Conservation (phyloP, 2,888 invertebrate genomes). For the Amorpha juglandis region DNA sequence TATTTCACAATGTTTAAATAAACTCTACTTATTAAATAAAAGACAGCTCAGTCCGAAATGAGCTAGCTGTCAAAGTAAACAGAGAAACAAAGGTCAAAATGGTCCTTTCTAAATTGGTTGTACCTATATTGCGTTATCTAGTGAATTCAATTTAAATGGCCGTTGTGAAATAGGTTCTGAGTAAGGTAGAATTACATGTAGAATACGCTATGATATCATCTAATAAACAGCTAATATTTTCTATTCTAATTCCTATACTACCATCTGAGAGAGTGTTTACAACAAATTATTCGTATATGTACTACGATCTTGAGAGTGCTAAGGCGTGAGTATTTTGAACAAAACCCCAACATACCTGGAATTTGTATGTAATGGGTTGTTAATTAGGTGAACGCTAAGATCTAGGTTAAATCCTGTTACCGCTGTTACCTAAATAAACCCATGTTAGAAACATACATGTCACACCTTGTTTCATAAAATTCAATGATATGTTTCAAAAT, state of each 20-base stretch:
- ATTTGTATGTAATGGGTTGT: background rate
- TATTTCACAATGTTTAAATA: too few relatives aligned
- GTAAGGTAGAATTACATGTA: background rate
- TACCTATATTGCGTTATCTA: too few relatives aligned
- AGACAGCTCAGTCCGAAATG: too few relatives aligned
- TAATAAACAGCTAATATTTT: background rate
- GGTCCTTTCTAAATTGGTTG: too few relatives aligned
- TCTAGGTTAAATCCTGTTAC: background rate
- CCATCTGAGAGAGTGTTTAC: background rate
- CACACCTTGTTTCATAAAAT: background rate
- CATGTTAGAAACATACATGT: background rate
- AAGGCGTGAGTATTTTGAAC: conserved; percentile 6
- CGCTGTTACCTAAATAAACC: conserved; percentile 4
- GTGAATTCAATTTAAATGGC: too few relatives aligned
- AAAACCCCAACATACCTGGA: background rate
- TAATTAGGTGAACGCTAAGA: background rate
- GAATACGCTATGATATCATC: background rate
- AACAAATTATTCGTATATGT: too few relatives aligned
- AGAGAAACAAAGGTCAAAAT: too few relatives aligned
- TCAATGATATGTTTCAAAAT: background rate
- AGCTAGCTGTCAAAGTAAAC: too few relatives aligned
- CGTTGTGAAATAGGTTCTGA: too few relatives aligned
- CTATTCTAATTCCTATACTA: background rate
- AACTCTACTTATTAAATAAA: too few relatives aligned
- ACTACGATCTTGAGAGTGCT: too few relatives aligned